Percentiles rank a stretch among this genome's conserved stretches.
These are phyloP conservation scores for Doris montereyensis DNA, from an alignment of 2,888 invertebrate species.

Conservation along the genomic window DNA sequence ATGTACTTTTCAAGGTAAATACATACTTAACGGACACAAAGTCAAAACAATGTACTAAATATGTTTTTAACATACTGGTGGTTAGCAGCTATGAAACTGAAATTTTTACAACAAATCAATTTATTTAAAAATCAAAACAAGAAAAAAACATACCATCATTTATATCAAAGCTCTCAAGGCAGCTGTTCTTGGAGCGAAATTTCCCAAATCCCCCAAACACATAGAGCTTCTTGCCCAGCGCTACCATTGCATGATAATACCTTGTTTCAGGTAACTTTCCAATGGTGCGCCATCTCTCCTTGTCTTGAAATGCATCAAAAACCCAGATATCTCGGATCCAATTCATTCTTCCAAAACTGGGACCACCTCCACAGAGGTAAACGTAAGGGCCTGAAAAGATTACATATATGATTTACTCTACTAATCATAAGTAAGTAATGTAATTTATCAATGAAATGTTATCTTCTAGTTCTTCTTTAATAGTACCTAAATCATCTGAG, in stretches of 20 bases:
- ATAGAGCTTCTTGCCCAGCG: constrained; percentile 28
- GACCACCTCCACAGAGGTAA: constrained; percentile 36
- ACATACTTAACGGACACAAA: not conserved
- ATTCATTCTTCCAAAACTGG: constrained; percentile 30
- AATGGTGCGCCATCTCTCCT: constrained; percentile 7
- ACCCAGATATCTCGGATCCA: constrained; percentile 36
- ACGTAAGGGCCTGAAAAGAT: constrained; percentile 33
- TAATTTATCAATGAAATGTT: too few species aligned
- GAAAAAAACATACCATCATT: constrained; percentile 2
- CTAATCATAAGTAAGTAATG: too few species aligned
- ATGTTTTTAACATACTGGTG: not conserved
- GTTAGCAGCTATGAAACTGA: too few species aligned
- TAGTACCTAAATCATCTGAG: too few species aligned
- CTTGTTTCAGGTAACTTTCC: constrained; percentile 25
- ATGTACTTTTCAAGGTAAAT: too few species aligned
- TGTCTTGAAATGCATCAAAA: not conserved
- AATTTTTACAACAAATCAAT: too few species aligned
- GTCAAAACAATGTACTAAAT: not conserved
- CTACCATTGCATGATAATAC: constrained; percentile 34
- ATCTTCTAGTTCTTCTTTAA: too few species aligned
- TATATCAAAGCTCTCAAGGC: constrained; percentile 28
- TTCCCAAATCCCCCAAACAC: constrained; percentile 43
- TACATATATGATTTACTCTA: too few species aligned
- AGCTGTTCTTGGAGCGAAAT: constrained; percentile 23
- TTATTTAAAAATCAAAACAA: not conserved